Evolutionary conservation across 1,140 invertebrate species (phyloP).

Genomic region (Drosophila simulans): DNA sequence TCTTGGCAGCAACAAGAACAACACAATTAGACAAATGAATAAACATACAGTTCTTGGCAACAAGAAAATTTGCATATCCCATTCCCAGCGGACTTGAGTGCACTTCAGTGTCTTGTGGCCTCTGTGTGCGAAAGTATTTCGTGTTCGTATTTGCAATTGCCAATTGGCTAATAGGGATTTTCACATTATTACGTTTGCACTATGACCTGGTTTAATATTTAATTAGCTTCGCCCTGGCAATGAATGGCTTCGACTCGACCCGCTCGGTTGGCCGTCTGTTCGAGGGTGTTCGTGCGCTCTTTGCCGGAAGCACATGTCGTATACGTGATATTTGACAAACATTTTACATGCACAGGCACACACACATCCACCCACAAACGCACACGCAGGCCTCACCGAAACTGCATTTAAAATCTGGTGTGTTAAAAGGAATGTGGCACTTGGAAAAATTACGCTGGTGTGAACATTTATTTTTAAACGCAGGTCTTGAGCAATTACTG

Average conservation of each 20-base stretch:
- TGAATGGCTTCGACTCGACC: constrained; percentile 26
- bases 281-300: constrained; percentile 52
- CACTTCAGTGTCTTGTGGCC: constrained; percentile 17
- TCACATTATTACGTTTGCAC: constrained; percentile 51
- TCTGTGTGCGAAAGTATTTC: constrained; percentile 28
- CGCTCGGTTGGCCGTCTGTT: constrained; percentile 29
- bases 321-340: constrained; percentile 79
- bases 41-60: constrained; percentile 44
- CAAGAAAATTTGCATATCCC: constrained; percentile 37
- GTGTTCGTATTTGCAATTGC: constrained; percentile 7
- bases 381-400: constrained; percentile 14
- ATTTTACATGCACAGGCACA: constrained; percentile 48
- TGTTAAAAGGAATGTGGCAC: background rate
- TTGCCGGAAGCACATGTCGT: constrained; percentile 66
- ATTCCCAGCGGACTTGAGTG: constrained; percentile 16
- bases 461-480: background rate
- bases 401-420: constrained; percentile 55
- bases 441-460: background rate
- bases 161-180: constrained; percentile 60
- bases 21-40: constrained; percentile 79
- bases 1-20: constrained; percentile 39
- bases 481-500: background rate
- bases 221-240: constrained; percentile 57
- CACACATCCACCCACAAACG: constrained; percentile 22
- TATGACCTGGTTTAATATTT: constrained; percentile 74